Percentiles rank a stretch among this genome's conserved stretches.
These are phyloP conservation scores for Teleogryllus oceanicus DNA, from an alignment of 2,888 invertebrate species.

Conservation along the genomic window DNA sequence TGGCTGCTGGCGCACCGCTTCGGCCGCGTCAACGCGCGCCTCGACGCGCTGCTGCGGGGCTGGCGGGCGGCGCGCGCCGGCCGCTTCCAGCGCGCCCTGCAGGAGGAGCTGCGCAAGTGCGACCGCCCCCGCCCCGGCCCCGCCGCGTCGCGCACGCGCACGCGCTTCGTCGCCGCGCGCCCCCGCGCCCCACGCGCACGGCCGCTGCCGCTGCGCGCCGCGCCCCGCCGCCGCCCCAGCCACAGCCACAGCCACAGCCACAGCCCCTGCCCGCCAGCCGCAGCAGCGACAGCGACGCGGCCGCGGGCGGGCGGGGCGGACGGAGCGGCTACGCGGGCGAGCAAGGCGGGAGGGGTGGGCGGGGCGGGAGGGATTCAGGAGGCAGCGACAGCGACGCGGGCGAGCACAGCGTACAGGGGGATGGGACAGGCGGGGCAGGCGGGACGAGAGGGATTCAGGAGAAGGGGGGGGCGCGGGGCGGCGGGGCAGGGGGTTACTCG, in stretches of 20 bases:
- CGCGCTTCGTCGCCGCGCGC: background rate
- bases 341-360: background rate
- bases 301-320: too few relatives aligned
- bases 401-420: background rate
- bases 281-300: background rate
- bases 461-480: too few relatives aligned
- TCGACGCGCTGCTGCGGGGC: background rate
- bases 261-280: too few relatives aligned
- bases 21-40: background rate
- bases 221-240: background rate
- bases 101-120: background rate
- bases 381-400: background rate
- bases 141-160: background rate
- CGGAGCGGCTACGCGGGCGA: background rate
- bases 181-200: background rate
- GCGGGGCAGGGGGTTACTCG: too few relatives aligned
- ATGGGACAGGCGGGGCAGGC: too few relatives aligned
- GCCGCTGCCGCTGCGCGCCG: background rate
- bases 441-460: too few relatives aligned
- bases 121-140: background rate
- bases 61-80: background rate
- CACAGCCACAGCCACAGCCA: background rate
- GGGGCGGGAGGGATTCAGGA: background rate
- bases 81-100: constrained; percentile 18
- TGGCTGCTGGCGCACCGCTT: background rate